phyloP scores from a whole-genome alignment of 2,888 invertebrate species.

The Coenonympha arcania region DNA sequence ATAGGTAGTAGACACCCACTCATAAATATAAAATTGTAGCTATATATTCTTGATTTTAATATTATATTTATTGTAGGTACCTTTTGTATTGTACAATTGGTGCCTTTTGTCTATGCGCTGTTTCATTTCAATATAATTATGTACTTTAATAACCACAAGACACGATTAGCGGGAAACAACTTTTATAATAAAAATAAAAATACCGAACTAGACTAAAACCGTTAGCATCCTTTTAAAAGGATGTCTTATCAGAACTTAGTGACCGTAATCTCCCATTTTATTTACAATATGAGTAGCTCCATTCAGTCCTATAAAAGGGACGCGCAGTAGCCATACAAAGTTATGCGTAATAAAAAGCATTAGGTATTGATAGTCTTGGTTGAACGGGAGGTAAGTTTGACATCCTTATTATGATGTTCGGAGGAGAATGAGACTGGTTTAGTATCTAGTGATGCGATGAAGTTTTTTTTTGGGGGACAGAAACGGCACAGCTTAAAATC shows the following conservation, averaged over 20 bases:
- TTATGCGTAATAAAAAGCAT: slow-evolving; percentile 23
- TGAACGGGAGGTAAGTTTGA: slow-evolving; percentile 25
- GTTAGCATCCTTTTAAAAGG: neutral
- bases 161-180: too few species aligned
- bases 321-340: slow-evolving; percentile 19
- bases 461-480: neutral
- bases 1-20: too few species aligned
- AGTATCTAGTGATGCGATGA: neutral
- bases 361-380: slow-evolving; percentile 27
- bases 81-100: too few species aligned
- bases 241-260: slow-evolving; percentile 8
- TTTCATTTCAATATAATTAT: too few species aligned
- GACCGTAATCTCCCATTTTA: slow-evolving; percentile 21
- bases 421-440: slow-evolving; percentile 26
- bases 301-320: slow-evolving; percentile 19
- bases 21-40: too few species aligned
- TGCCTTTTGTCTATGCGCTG: too few species aligned
- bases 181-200: too few species aligned
- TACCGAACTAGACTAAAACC: too few species aligned
- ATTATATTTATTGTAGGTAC: too few species aligned
- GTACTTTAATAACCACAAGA: too few species aligned
- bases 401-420: slow-evolving; percentile 38
- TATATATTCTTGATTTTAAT: too few species aligned
- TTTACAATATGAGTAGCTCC: slow-evolving; percentile 21
- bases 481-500: neutral